These are phyloP conservation scores for Anthopleura xanthogrammica DNA, from an alignment of 92 coral and sea anemone species.

Conservation along the genomic window DNA sequence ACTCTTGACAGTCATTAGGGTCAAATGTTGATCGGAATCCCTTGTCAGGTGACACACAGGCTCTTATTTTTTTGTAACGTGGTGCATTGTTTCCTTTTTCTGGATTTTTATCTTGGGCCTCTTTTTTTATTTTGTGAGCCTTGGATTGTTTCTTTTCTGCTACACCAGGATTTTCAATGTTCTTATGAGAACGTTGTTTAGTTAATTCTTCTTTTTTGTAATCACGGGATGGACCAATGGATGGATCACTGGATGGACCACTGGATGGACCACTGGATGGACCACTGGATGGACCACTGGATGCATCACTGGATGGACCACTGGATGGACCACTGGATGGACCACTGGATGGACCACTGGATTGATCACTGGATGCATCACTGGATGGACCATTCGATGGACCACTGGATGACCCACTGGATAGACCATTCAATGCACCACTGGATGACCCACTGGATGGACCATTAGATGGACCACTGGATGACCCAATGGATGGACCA, in stretches of 20 bases:
- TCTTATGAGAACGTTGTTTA: neutral
- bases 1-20: slow-evolving; percentile 54
- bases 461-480: neutral
- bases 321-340: neutral
- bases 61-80: neutral
- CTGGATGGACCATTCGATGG: neutral
- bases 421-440: neutral
- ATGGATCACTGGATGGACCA: no score
- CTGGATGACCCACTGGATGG: neutral
- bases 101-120: neutral
- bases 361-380: no score
- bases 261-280: neutral
- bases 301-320: neutral
- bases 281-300: neutral
- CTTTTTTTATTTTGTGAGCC: neutral
- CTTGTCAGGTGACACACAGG: neutral
- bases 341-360: neutral
- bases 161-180: neutral
- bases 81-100: neutral
- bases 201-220: no score
- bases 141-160: neutral
- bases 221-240: neutral
- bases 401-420: neutral
- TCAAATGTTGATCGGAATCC: neutral
- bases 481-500: no score